Conservation (phyloP, 2,888 invertebrate species). For the Heliconius ethilla region DNA sequence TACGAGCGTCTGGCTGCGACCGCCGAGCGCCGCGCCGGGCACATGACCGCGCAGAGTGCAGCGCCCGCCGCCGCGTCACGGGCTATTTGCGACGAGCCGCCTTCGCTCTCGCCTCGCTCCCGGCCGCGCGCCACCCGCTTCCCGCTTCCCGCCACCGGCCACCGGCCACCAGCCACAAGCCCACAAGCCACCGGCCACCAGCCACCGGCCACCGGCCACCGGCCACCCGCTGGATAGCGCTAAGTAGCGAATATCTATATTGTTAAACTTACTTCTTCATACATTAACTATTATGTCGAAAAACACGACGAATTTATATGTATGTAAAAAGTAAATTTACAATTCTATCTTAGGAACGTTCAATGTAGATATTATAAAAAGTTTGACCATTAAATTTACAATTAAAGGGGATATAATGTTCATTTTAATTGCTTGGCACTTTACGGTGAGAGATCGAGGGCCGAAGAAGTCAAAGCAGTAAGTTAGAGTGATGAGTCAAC, state of each 20-base stretch:
- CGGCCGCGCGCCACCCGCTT: constrained; percentile 22
- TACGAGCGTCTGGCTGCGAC: constrained; percentile 77
- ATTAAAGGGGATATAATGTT: not conserved
- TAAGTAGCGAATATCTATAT: constrained; percentile 11
- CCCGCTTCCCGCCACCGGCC: not conserved
- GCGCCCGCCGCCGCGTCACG: constrained; percentile 70
- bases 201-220: not conserved
- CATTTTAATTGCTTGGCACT: not conserved
- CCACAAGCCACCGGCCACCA: not conserved
- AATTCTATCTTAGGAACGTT: not conserved
- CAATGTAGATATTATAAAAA: not conserved
- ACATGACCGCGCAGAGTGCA: constrained; percentile 80
- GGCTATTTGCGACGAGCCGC: constrained; percentile 73
- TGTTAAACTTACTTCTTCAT: not conserved
- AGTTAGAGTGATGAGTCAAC: constrained; percentile 35
- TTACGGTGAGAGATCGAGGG: not conserved
- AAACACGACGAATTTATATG: not conserved
- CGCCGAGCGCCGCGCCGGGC: constrained; percentile 70
- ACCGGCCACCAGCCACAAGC: too few species aligned
- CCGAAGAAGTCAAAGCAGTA: constrained; percentile 16
- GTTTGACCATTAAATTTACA: not conserved
- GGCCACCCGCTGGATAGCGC: not conserved
- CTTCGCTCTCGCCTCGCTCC: constrained; percentile 43
- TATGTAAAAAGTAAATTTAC: not conserved
- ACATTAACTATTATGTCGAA: not conserved